These are phyloP conservation scores for Lingula anatina DNA, from an alignment of 2,888 invertebrate genomes.

Conservation along the genomic window DNA sequence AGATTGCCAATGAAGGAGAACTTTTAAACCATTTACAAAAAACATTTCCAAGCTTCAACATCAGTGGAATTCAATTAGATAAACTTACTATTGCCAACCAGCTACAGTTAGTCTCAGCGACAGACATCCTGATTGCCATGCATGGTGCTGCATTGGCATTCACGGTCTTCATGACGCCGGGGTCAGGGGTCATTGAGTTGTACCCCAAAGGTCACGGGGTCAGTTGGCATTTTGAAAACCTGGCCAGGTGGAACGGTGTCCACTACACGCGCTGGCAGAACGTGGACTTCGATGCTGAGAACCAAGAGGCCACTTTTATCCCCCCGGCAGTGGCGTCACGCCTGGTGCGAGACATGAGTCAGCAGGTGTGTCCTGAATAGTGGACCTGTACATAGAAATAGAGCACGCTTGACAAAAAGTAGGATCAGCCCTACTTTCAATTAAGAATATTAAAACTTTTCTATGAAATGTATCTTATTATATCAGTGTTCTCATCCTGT, in stretches of 20 bases:
- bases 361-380: too few relatives aligned
- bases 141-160: constrained; percentile 49
- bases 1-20: constrained; percentile 45
- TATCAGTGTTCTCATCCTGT: too few relatives aligned
- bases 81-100: constrained; percentile 32
- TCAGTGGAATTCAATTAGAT: constrained; percentile 39
- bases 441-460: too few relatives aligned
- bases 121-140: constrained; percentile 50
- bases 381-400: too few relatives aligned
- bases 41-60: constrained; percentile 17
- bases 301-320: too few relatives aligned
- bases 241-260: constrained; percentile 41
- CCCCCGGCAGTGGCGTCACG: too few relatives aligned
- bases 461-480: too few relatives aligned
- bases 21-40: constrained; percentile 21
- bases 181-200: constrained; percentile 40
- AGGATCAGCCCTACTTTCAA: too few relatives aligned
- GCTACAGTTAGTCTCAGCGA: constrained; percentile 25
- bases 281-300: constrained; percentile 25
- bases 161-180: constrained; percentile 39
- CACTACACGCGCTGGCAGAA: constrained; percentile 44
- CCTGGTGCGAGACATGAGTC: too few relatives aligned
- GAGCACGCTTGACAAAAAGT: too few relatives aligned
- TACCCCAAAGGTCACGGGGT: constrained; percentile 34
- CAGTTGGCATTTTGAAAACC: constrained; percentile 43